Base-by-base conservation (phyloP, 2,888 invertebrate species). In the Amphipyra tragopoginis region DNA sequence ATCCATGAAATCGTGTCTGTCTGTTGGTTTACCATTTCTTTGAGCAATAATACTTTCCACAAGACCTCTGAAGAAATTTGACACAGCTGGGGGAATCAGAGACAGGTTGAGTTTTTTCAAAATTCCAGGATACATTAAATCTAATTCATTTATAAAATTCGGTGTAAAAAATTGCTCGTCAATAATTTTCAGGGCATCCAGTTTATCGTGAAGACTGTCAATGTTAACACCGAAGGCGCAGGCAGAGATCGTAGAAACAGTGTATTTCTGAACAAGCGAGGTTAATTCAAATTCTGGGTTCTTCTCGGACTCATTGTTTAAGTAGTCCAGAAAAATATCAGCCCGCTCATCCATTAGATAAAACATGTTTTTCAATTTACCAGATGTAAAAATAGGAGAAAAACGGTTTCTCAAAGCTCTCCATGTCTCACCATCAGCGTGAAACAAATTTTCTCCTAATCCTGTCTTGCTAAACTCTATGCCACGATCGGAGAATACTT, bases 291-390 rank as follows among this genome's bases (percentile, higher is more conserved):
- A 81, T 54, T 87, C 86, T 1, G 79, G 36, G 0, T 76, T 39
- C 2, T 66, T 40, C 0, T 64, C 43, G 5, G 66, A 62, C 40
- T 81, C 11, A 0, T 54, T 48, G 0, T 69, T 62, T 0, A 89
- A 8, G 44, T 85, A 76, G 0, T 85, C 61, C 0, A 84, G 33
- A 38, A 88, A 87, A 7, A 72, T 65, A 7, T 90, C 81, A 13
- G 78, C 84, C 2, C 83, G 78, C 33, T 87, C 85, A 21, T 65
- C 65, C 14, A 91, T 65, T 21, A 91, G 54, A 64, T 85, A 72
- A 15, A 88, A 77, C 90, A 91, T 91, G 36, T 86, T 87, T 61
- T 85, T 90, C n/a, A 90, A 66, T 75, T 91, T 91, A 3, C 87
- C 86, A 0, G 90, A 81, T 5, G 89, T 89, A 52, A 91, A 91